These are phyloP conservation scores for Plemyria rubiginata DNA, from an alignment of 2,888 invertebrate species.

Conservation along the genomic window DNA sequence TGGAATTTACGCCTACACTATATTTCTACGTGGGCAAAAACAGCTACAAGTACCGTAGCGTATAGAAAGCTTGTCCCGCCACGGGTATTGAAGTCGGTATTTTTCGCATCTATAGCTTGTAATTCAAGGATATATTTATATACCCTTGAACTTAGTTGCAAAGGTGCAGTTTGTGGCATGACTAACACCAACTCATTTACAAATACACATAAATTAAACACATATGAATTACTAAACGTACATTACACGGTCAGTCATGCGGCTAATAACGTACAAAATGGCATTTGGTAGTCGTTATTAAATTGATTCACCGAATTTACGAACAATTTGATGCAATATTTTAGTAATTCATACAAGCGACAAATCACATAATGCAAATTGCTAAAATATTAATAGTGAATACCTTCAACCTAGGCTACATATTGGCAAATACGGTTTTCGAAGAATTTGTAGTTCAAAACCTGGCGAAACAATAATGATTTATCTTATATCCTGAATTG, in stretches of 20 bases:
- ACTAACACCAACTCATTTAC: neutral
- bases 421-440: neutral
- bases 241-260: neutral
- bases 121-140: too few relatives aligned
- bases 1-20: too few relatives aligned
- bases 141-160: conserved; percentile 1
- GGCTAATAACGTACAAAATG: neutral
- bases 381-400: neutral
- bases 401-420: neutral
- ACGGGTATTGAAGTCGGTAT: neutral
- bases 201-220: neutral
- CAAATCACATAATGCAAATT: neutral
- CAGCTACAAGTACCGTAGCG: too few relatives aligned
- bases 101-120: neutral
- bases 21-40: too few relatives aligned
- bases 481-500: too few relatives aligned
- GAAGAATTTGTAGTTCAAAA: neutral
- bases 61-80: neutral
- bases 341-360: neutral
- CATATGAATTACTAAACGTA: neutral
- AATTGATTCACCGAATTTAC: neutral
- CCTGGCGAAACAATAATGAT: neutral
- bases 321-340: neutral
- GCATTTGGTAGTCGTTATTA: neutral
- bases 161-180: neutral